Percentiles rank a stretch among this genome's conserved stretches.
Conservation (phyloP, 2,888 invertebrate genomes). For the Dryocosmus kuriphilus region DNA sequence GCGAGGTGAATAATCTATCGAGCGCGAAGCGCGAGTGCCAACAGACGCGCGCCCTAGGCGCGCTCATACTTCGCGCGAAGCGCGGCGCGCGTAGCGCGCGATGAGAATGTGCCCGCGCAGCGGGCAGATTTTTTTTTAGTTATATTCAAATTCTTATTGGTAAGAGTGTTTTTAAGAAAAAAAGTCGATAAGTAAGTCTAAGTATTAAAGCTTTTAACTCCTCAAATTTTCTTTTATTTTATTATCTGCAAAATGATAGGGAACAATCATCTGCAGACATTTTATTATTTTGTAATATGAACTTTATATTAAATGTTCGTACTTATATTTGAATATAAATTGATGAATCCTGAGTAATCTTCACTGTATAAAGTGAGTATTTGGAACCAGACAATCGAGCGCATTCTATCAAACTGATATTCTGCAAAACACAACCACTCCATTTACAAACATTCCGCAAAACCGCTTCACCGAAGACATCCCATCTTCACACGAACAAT, state of each 20-base stretch:
- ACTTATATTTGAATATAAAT: too few relatives aligned
- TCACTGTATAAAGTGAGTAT: not conserved
- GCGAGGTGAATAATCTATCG: too few relatives aligned
- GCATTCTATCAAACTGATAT: not conserved
- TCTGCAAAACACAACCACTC: not conserved
- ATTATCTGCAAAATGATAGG: too few relatives aligned
- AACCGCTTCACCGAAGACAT: constrained; percentile 9
- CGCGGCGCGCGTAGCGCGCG: too few relatives aligned
- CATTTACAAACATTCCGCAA: constrained; percentile 16
- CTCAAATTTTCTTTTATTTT: not conserved
- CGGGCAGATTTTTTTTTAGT: too few relatives aligned
- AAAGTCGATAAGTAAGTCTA: not conserved
- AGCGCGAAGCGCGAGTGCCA: too few relatives aligned
- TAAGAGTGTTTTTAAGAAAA: not conserved
- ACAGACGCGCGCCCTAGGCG: too few relatives aligned
- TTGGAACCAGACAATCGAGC: not conserved
- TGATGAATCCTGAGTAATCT: too few relatives aligned
- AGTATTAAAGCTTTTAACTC: not conserved
- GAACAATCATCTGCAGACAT: too few relatives aligned
- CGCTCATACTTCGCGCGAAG: too few relatives aligned
- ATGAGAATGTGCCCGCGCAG: too few relatives aligned
- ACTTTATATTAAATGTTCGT: too few relatives aligned
- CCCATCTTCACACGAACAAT: constrained; percentile 19
- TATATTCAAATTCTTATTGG: not conserved
- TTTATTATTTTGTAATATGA: not conserved